These are phyloP conservation scores for Alauda arvensis DNA, from an alignment of 2,797 vertebrate species.

Conservation along the genomic window DNA sequence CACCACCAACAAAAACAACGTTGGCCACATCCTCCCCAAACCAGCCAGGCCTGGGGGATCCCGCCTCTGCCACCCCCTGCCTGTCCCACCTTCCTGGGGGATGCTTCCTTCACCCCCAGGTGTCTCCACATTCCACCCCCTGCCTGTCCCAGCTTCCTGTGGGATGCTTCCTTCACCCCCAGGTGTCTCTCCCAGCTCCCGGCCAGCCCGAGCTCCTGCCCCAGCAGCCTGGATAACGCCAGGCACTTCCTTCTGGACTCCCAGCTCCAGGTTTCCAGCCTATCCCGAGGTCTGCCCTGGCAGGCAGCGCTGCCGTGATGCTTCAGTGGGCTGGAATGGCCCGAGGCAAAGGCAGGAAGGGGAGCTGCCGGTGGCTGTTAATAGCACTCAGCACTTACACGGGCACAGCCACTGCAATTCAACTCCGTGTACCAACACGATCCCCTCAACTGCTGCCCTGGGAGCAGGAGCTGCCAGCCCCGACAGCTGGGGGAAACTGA, in stretches of 20 bases:
- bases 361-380: slow-evolving; percentile 38
- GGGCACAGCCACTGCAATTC: neutral
- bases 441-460: neutral
- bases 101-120: neutral
- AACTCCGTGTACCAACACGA: neutral
- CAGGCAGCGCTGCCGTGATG: neutral
- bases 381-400: slow-evolving; percentile 44
- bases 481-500: slow-evolving; percentile 12
- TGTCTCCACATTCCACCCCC: neutral
- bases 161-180: neutral
- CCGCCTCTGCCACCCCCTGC: no score
- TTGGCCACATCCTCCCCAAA: neutral
- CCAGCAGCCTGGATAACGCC: neutral
- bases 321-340: slow-evolving; percentile 44
- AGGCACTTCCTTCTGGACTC: neutral
- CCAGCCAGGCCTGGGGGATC: neutral
- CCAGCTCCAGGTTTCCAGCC: neutral
- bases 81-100: neutral
- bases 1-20: fast-evolving
- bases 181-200: neutral
- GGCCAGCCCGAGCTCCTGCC: neutral
- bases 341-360: slow-evolving; percentile 35
- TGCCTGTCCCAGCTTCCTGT: neutral
- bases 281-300: neutral
- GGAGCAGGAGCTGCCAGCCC: neutral